Conservation (phyloP, 92 coral and sea anemone genomes). For the Hydrozoanthus gracilis region DNA sequence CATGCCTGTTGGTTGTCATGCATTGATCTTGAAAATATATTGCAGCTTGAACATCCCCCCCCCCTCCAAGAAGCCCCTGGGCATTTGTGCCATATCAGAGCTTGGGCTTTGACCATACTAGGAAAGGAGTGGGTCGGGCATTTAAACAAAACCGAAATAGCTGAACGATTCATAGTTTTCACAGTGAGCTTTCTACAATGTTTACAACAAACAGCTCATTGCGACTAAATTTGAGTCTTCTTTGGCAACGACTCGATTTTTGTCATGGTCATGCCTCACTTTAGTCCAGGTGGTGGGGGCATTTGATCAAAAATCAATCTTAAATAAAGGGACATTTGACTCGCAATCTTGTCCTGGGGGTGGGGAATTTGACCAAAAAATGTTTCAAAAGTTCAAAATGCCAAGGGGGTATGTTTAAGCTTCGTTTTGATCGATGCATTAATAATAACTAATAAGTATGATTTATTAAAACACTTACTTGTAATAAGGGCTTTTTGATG, state of each 20-base stretch:
- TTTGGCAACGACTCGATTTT: background rate
- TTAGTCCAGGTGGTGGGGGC: background rate
- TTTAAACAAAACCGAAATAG: too few relatives aligned
- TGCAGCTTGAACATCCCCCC: too few relatives aligned
- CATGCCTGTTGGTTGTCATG: background rate
- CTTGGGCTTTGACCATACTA: too few relatives aligned
- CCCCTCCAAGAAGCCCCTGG: too few relatives aligned
- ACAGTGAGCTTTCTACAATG: too few relatives aligned
- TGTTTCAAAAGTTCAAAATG: background rate
- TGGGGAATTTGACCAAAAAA: too few relatives aligned
- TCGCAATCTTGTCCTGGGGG: background rate
- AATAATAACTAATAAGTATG: background rate
- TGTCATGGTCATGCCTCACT: background rate
- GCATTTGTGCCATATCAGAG: too few relatives aligned
- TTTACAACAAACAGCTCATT: background rate
- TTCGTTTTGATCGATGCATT: background rate
- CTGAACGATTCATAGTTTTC: too few relatives aligned
- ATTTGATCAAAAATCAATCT: background rate
- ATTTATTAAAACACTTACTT: constrained; percentile 1
- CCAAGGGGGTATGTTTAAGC: background rate
- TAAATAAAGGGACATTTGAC: constrained; percentile 1
- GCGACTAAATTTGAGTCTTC: background rate
- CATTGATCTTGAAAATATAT: background rate
- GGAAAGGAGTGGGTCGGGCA: too few relatives aligned
- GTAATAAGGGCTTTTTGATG: constrained; percentile 28